These are phyloP conservation scores for Polyploca ridens DNA, from an alignment of 2,888 invertebrate species.

Conservation along the genomic window DNA sequence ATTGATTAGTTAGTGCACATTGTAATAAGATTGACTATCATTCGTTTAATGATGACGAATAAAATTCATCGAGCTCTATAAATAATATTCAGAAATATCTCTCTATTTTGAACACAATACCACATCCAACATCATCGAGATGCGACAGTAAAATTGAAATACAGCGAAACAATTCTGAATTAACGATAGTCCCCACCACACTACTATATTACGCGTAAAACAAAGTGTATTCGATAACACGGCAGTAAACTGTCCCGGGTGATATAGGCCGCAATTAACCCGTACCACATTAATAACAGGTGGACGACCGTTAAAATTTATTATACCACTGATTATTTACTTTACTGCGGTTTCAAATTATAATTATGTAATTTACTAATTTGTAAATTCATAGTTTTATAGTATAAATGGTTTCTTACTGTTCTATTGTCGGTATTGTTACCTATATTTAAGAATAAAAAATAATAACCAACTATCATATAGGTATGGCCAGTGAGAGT, in stretches of 20 bases:
- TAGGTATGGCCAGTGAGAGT: no score
- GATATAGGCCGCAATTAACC: constrained; percentile 54
- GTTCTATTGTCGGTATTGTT: no score
- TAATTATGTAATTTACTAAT: background rate
- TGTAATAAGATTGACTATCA: no score
- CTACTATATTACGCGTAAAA: constrained; percentile 61
- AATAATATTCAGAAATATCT: no score
- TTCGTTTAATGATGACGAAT: no score
- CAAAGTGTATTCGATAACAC: constrained; percentile 42
- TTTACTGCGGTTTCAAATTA: background rate
- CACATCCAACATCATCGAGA: constrained; percentile 14
- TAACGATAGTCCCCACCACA: constrained; percentile 29
- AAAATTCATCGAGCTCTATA: no score
- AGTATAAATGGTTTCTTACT: no score
- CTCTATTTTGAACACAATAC: background rate
- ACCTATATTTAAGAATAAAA: no score
- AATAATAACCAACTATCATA: no score
- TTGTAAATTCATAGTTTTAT: background rate
- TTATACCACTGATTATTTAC: constrained; percentile 4
- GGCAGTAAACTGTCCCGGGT: constrained; percentile 42
- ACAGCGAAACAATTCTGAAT: constrained; percentile 19
- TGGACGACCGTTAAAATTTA: constrained; percentile 26
- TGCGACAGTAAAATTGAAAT: constrained; percentile 28
- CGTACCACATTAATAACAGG: constrained; percentile 40
- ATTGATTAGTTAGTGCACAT: no score